phyloP scores from a whole-genome alignment of 1,140 invertebrate genomes.

The Psix sp. region DNA sequence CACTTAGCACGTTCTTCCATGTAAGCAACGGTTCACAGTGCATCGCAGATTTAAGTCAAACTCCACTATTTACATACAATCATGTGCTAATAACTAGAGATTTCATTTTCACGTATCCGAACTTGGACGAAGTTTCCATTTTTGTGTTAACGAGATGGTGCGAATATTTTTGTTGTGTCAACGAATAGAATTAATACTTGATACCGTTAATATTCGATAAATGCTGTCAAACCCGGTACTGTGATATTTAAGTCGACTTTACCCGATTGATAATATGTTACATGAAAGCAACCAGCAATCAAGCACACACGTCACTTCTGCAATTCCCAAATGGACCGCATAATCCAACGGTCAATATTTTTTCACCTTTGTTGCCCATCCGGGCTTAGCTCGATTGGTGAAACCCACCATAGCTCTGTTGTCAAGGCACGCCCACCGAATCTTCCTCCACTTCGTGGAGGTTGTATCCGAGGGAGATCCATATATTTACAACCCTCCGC shows the following conservation, averaged over 20 bases:
- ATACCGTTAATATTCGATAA: conserved; percentile 71
- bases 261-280: conserved; percentile 55
- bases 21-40: conserved; percentile 36
- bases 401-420: conserved; percentile 65
- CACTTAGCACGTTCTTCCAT: conserved; percentile 6
- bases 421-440: conserved; percentile 64
- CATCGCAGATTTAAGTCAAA: neutral
- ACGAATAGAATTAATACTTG: too few species aligned
- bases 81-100: too few species aligned
- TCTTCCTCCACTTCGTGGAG: conserved; percentile 63
- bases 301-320: conserved; percentile 71
- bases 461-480: conserved; percentile 71
- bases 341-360: conserved; percentile 77
- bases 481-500: conserved; percentile 68
- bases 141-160: too few species aligned
- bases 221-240: conserved; percentile 68
- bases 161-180: too few species aligned
- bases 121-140: too few species aligned
- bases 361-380: conserved; percentile 67
- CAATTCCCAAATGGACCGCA: conserved; percentile 76
- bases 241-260: conserved; percentile 66
- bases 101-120: too few species aligned
- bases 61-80: too few species aligned
- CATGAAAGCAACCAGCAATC: conserved; percentile 60
- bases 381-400: conserved; percentile 60